Conservation (phyloP, 2,797 vertebrate genomes). For the Falco novaeseelandiae region DNA sequence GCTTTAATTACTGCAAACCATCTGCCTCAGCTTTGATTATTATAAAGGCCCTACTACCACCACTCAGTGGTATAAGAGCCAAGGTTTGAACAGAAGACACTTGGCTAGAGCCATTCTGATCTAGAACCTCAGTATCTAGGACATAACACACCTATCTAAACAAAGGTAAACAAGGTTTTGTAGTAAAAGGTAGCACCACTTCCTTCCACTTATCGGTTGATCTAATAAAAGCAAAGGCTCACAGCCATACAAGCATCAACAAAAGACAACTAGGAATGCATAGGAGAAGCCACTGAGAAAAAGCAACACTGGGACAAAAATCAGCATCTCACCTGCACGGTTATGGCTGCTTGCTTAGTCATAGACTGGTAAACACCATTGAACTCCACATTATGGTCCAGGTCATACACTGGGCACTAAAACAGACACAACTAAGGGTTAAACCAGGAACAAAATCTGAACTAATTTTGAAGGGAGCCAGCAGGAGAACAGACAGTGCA, state of each 20-base stretch:
- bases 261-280: neutral
- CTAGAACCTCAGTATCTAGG: neutral
- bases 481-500: neutral
- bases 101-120: neutral
- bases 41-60: neutral
- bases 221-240: neutral
- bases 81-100: neutral
- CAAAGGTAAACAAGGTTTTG: neutral
- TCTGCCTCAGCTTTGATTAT: neutral
- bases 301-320: neutral
- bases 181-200: neutral
- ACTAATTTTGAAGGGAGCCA: neutral
- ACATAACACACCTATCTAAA: neutral
- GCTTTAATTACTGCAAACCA: neutral
- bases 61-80: neutral
- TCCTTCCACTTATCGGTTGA: neutral
- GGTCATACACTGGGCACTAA: constrained; percentile 83
- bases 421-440: constrained; percentile 8
- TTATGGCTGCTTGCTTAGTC: constrained; percentile 83
- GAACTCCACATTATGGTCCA: constrained; percentile 84
- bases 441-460: neutral
- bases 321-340: constrained; percentile 77
- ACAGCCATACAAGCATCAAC: neutral
- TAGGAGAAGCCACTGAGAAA: neutral
- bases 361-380: constrained; percentile 83